Conservation (phyloP, 2,797 vertebrate genomes). For the Chrysocyon brachyurus region DNA sequence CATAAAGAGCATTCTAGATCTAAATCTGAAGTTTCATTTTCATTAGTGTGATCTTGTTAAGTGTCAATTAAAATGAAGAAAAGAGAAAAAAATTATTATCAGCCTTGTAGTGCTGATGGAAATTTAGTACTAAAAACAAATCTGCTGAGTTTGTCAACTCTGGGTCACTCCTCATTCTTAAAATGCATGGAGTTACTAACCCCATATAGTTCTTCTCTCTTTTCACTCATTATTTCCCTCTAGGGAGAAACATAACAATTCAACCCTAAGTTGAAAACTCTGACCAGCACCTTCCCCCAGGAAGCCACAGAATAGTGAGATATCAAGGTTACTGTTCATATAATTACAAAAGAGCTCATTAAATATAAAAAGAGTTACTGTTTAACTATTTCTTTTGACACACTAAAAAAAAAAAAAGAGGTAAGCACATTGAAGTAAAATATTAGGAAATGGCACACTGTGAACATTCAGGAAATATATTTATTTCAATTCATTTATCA, state of each 20-base stretch:
- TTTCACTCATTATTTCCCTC: constrained; percentile 9
- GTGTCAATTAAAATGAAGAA: background rate
- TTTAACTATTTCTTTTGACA: background rate
- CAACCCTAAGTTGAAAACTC: constrained; percentile 59
- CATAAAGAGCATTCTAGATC: background rate
- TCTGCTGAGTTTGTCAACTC: background rate
- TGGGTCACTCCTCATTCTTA: background rate
- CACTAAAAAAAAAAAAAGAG: background rate
- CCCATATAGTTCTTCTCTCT: background rate
- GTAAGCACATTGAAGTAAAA: background rate
- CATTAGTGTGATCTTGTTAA: constrained; percentile 18
- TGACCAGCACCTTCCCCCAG: background rate
- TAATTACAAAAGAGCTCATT: constrained; percentile 36
- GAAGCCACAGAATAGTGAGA: background rate
- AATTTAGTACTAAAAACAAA: constrained; percentile 31
- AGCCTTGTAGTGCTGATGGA: background rate
- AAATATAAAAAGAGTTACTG: background rate
- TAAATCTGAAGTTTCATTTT: background rate
- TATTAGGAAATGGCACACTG: background rate
- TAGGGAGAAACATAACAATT: constrained; percentile 22
- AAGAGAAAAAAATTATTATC: constrained; percentile 24
- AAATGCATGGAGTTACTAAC: background rate
- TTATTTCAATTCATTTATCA: constrained; percentile 1
- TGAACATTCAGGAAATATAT: background rate
- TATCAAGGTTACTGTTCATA: constrained; percentile 22